These are phyloP conservation scores for Lanius collurio DNA, from an alignment of 2,113 vertebrate genomes.

Conservation along the genomic window DNA sequence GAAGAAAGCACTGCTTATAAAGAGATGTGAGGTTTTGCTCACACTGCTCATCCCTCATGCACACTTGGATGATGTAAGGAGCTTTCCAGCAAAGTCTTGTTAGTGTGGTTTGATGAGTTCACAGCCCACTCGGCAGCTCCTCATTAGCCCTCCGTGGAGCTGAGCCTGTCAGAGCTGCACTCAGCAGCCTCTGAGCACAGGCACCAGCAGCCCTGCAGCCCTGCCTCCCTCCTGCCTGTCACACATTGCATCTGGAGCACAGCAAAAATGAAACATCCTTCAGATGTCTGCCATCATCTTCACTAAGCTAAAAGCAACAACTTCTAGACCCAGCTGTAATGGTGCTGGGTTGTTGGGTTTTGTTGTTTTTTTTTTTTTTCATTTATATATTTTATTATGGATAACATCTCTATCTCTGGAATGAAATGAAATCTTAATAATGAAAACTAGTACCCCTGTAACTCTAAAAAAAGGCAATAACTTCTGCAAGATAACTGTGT, in stretches of 20 bases:
- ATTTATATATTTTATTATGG: not conserved
- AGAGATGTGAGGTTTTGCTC: conserved; percentile 9
- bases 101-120: not conserved
- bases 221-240: not conserved
- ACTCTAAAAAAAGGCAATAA: not conserved
- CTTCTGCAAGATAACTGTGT: not conserved
- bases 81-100: conserved; percentile 12
- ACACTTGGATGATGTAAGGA: not conserved
- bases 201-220: not conserved
- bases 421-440: not conserved
- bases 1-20: conserved; percentile 28
- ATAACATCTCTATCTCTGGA: not conserved
- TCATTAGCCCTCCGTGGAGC: conserved; percentile 4
- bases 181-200: not conserved
- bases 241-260: not conserved
- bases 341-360: not conserved
- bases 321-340: not conserved
- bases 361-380: not conserved
- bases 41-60: not conserved
- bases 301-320: not conserved
- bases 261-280: not conserved
- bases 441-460: not conserved
- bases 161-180: not conserved
- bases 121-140: not conserved
- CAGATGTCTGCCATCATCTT: not conserved